Evolutionary conservation across 2,888 invertebrate species (phyloP), one percentile per base, ranked within the genome.

Genomic region (Caenorhabditis sinica): DNA sequence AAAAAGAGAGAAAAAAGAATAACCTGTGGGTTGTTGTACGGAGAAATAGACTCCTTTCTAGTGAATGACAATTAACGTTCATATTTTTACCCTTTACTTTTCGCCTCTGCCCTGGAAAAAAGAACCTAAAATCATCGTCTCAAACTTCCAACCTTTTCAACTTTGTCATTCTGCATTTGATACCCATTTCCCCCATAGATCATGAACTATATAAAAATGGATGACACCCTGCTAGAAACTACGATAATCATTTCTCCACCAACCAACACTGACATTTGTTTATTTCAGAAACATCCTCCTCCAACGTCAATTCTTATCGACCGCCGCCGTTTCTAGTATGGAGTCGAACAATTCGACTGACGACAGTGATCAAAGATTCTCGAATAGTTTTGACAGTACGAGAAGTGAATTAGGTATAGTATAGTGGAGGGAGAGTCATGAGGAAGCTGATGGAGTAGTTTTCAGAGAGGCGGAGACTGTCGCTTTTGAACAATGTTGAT

Each of bases 271-370:
- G 43, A 49, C 23, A 65, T 17, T 56, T 60, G 17, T 36, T 43
- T 43, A 30, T 71, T 80, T 66, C 75, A 89, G 89, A 72, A 84
- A 81, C 43, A 76, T 89, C 8, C 82, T 89, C 6, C 81, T 86
- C 43, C 88, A 89, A 81, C 86, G 89, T 58, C 87, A 89, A 73
- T 85, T 86, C 73, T 83, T 89, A 33, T 86, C 89, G 36, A 87
- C 87, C 2, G 86, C 85, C 0, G 83, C 86, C 25, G 84, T 86
- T n/a, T 86, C 87, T 28, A 84, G 82, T 56, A 85, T 87, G 83
- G 86, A 86, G 40, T 87, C 87, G 8, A 86, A 85, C n/a, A 86
- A 86, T 60, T 86, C 86, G 2, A 83, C 86, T 8, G 89, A 86
- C 33, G 83, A 85, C 30, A 85, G 82, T 45, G 88, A 87, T 60